A percentile compares a stretch with the other conserved stretches of the same genome.
Evolutionary conservation across 1,140 invertebrate genomes (phyloP).

Genomic region (Hyles vespertilio): DNA sequence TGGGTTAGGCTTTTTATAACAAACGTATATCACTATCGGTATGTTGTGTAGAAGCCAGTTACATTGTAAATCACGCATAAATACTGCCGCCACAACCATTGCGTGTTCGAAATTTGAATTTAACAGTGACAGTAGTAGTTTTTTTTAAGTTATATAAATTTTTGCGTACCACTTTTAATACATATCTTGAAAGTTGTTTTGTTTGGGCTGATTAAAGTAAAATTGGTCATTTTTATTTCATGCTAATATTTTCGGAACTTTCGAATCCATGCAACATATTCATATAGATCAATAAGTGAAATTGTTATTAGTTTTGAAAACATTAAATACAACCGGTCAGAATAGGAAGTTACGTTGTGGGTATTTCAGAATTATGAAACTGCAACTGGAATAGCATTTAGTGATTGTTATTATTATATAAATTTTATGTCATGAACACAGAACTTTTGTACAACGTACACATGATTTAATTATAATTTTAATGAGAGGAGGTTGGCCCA

Average conservation of each 20-base stretch:
- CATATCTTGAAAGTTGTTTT: too few species aligned
- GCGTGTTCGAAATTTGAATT: conserved; percentile 6
- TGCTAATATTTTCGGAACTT: too few species aligned
- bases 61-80: conserved; percentile 35
- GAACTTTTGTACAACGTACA: too few species aligned
- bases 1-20: conserved; percentile 18
- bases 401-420: too few species aligned
- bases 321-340: background rate
- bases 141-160: too few species aligned
- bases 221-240: too few species aligned
- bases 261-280: background rate
- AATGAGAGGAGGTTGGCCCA: too few species aligned
- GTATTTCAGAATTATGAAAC: background rate
- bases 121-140: background rate
- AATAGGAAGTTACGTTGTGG: background rate
- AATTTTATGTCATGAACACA: too few species aligned
- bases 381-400: too few species aligned
- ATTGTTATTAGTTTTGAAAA: background rate
- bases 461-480: too few species aligned
- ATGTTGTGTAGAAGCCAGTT: conserved; percentile 32
- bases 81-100: conserved; percentile 10
- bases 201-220: too few species aligned
- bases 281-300: background rate
- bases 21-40: conserved; percentile 42
- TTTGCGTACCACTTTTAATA: too few species aligned